Evolutionary conservation across 2,113 vertebrate genomes (phyloP).

Genomic region (Indicator indicator): DNA sequence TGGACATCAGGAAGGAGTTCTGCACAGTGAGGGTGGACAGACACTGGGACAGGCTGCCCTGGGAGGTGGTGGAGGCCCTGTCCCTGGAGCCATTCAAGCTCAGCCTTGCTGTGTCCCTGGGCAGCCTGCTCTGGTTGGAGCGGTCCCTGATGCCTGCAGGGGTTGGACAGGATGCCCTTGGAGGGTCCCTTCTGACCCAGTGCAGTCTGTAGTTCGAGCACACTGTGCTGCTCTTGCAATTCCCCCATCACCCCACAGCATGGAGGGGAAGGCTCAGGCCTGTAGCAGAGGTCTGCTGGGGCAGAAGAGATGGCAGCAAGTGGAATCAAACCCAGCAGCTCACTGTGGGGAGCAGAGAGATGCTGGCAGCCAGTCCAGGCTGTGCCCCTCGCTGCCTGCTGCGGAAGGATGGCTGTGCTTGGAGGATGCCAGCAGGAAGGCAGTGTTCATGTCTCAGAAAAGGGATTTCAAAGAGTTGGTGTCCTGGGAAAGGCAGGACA

Average conservation of each 20-base stretch:
- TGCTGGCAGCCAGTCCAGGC: not conserved
- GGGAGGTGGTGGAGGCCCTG: no score
- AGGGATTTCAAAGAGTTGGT: conserved; percentile 46
- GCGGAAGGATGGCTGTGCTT: not conserved
- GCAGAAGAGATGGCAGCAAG: not conserved
- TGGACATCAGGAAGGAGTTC: no score
- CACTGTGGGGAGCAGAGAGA: not conserved
- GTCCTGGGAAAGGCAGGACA: conserved; percentile 35
- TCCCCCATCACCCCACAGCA: not conserved
- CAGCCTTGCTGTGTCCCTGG: no score
- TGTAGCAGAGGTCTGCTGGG: not conserved
- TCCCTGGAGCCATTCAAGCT: no score
- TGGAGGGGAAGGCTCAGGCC: not conserved
- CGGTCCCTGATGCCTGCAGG: no score
- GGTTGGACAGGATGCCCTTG: no score
- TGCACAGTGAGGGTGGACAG: no score
- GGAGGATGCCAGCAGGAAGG: not conserved
- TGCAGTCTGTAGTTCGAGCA: not conserved
- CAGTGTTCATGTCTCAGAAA: conserved; percentile 27
- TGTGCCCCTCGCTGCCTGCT: not conserved
- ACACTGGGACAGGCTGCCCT: no score
- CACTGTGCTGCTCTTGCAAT: not conserved
- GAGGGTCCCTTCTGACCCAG: no score
- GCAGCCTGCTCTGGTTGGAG: no score
- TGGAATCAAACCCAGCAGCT: not conserved